These are phyloP conservation scores for Pygathrix nemaeus DNA, from an alignment of 2,113 vertebrate genomes.

Conservation along the genomic window DNA sequence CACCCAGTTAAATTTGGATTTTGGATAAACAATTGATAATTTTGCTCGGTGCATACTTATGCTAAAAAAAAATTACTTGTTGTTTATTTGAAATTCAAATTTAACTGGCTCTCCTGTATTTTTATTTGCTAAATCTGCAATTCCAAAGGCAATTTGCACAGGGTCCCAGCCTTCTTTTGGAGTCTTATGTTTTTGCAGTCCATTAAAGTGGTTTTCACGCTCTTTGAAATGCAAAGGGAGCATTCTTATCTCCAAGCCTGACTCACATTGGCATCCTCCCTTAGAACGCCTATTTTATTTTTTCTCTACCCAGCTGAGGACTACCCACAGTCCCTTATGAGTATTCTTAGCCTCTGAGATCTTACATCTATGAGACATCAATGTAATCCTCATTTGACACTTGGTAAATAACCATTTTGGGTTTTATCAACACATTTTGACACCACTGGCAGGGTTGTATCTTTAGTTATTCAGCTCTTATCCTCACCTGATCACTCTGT, in stretches of 20 bases:
- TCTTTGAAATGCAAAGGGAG: neutral
- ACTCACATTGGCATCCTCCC: neutral
- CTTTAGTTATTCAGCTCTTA: neutral
- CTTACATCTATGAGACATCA: neutral
- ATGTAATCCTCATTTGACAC: neutral
- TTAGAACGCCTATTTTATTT: neutral
- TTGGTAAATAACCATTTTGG: neutral
- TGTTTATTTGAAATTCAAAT: constrained; percentile 40
- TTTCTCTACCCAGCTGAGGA: neutral
- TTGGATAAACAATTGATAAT: constrained; percentile 25
- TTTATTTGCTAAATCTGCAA: constrained; percentile 30
- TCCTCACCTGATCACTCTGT: neutral
- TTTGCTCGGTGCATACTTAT: neutral
- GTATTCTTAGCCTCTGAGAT: neutral
- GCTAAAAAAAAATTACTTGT: neutral
- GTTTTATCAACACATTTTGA: neutral
- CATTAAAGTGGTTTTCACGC: neutral
- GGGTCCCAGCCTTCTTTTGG: neutral
- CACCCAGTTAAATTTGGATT: neutral
- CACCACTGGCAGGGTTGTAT: neutral
- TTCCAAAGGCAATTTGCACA: neutral
- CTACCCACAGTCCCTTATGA: neutral
- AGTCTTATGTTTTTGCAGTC: neutral
- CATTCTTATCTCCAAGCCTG: neutral
- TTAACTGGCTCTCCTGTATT: neutral